phyloP scores from a whole-genome alignment of 1,140 invertebrate species.

The Cecropterus lyciades region DNA sequence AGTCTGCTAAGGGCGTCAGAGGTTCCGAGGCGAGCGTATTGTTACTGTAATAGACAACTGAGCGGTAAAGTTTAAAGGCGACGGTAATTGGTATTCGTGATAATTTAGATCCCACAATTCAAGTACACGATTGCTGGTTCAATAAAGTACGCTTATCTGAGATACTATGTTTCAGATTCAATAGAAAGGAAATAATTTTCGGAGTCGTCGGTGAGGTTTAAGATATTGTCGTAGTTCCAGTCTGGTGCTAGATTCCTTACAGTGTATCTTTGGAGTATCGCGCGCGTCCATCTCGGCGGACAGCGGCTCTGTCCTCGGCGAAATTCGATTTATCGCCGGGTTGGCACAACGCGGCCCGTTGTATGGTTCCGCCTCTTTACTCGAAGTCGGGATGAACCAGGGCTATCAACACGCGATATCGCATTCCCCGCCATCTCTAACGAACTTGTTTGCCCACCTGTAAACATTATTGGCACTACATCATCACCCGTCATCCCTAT shows the following conservation, averaged over 20 bases:
- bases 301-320: constrained; percentile 68
- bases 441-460: constrained; percentile 49
- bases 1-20: constrained; percentile 37
- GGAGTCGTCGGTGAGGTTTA: constrained; percentile 9
- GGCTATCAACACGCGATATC: constrained; percentile 61
- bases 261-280: constrained; percentile 65
- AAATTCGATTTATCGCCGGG: constrained; percentile 74
- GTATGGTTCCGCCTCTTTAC: constrained; percentile 71
- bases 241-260: constrained; percentile 46
- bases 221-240: constrained; percentile 20
- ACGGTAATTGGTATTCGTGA: constrained; percentile 31
- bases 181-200: constrained; percentile 34
- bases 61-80: constrained; percentile 25
- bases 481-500: constrained; percentile 47
- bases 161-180: constrained; percentile 26
- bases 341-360: constrained; percentile 68
- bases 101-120: constrained; percentile 14
- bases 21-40: constrained; percentile 24
- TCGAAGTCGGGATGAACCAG: constrained; percentile 49
- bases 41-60: constrained; percentile 23
- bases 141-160: constrained; percentile 11
- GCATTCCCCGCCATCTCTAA: constrained; percentile 44
- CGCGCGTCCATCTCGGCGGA: constrained; percentile 61
- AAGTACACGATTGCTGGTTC: constrained; percentile 13
- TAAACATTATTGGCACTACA: constrained; percentile 42